These are phyloP conservation scores for Agrotis ipsilon DNA, from an alignment of 2,888 invertebrate genomes.

Conservation along the genomic window DNA sequence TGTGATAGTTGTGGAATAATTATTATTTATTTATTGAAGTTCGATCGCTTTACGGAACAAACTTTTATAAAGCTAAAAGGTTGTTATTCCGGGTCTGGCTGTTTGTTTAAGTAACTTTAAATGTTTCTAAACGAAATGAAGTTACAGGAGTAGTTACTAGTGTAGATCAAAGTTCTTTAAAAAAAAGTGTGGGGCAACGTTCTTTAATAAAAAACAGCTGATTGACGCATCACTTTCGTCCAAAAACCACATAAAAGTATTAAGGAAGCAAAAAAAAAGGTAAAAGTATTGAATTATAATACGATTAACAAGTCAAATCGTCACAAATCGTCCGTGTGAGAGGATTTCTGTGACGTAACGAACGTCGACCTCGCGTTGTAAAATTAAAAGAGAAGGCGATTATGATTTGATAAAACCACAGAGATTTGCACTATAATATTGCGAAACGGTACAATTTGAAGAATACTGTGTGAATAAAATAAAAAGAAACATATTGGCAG, in stretches of 20 bases:
- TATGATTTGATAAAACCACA: conserved; percentile 69
- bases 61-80: no score
- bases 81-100: no score
- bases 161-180: no score
- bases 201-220: not conserved
- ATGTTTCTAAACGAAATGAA: no score
- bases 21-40: no score
- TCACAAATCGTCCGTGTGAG: conserved; percentile 58
- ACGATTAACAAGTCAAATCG: conserved; percentile 43
- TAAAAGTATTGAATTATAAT: conserved; percentile 24
- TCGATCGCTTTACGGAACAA: no score
- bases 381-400: conserved; percentile 70
- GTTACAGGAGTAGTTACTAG: no score
- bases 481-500: conserved; percentile 46
- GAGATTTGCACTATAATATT: conserved; percentile 63
- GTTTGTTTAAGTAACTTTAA: no score
- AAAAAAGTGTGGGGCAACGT: no score
- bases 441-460: conserved; percentile 60
- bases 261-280: conserved; percentile 16
- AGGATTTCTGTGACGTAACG: conserved; percentile 64
- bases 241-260: not conserved
- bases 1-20: no score
- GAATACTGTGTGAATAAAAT: conserved; percentile 64
- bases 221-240: not conserved
- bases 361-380: conserved; percentile 60